A percentile compares a stretch with the other conserved stretches of the same genome.
phyloP scores from a whole-genome alignment of 2,797 vertebrate genomes.

The Pyrrhura leucotis region DNA sequence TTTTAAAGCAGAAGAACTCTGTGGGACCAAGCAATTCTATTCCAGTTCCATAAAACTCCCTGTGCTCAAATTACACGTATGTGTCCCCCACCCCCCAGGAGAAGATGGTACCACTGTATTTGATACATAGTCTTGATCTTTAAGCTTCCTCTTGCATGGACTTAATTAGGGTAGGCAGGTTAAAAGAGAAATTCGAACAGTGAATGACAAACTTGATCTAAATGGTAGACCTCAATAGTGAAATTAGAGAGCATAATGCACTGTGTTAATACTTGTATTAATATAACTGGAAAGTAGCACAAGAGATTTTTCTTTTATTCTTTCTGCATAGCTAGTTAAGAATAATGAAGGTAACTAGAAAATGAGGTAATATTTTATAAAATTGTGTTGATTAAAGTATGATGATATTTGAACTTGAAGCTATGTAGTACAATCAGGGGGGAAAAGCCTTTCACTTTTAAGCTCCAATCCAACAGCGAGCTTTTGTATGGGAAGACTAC shows the following conservation, averaged over 20 bases:
- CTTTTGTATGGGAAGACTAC: not conserved
- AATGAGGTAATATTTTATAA: conserved; percentile 69
- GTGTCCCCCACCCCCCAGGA: not conserved
- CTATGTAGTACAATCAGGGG: conserved; percentile 54
- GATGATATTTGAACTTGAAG: conserved; percentile 74
- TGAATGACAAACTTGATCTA: conserved; percentile 62
- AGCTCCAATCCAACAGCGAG: not conserved
- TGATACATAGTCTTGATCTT: conserved; percentile 39
- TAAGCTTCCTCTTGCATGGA: conserved; percentile 61
- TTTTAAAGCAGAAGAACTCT: conserved; percentile 60
- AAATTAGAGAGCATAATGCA: conserved; percentile 70
- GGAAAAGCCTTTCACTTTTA: conserved; percentile 37
- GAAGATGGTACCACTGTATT: conserved; percentile 22
- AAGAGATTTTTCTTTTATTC: conserved; percentile 67
- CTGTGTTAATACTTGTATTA: conserved; percentile 73
- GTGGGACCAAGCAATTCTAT: conserved; percentile 80
- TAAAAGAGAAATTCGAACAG: conserved; percentile 52
- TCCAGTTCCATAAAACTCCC: conserved; percentile 58
- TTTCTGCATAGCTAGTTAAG: conserved; percentile 72
- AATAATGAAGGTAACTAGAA: conserved; percentile 73
- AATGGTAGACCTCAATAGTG: conserved; percentile 61
- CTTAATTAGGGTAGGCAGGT: conserved; percentile 58
- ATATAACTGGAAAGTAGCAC: conserved; percentile 77
- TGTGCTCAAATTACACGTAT: not conserved
- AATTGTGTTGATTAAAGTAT: conserved; percentile 52